Percentiles rank a stretch among this genome's conserved stretches.
Conservation (phyloP, 2,113 vertebrate species). For the Condylura cristata region DNA sequence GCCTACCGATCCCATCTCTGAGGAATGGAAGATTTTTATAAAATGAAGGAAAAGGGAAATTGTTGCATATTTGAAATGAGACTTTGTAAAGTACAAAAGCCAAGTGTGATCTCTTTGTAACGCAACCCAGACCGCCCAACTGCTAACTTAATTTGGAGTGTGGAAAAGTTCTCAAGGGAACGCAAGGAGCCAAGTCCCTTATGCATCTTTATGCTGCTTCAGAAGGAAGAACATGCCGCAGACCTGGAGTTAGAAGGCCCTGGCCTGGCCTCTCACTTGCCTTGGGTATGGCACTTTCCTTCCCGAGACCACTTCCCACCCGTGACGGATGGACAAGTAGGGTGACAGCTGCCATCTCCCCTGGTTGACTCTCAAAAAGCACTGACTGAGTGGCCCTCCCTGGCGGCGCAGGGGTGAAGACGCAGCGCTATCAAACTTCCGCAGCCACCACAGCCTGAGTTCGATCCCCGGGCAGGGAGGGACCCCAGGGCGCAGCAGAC, state of each 20-base stretch:
- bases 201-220: too few relatives aligned
- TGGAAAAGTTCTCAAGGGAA: background rate
- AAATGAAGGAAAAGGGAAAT: background rate
- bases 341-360: background rate
- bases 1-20: slow-evolving; percentile 21
- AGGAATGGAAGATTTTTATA: background rate
- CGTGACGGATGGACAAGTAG: background rate
- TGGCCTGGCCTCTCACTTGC: background rate
- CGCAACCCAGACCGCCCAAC: background rate
- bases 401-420: too few relatives aligned
- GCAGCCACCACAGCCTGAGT: too few relatives aligned
- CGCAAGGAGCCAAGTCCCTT: background rate
- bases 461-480: too few relatives aligned
- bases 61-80: slow-evolving; percentile 43
- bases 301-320: background rate
- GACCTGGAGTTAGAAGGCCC: background rate
- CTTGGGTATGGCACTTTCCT: background rate
- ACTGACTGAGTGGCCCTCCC: background rate
- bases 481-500: too few relatives aligned
- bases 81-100: slow-evolving; percentile 2
- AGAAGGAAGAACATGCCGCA: background rate
- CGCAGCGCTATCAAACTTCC: too few relatives aligned
- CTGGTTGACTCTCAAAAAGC: background rate
- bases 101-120: background rate
- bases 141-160: background rate